Evolutionary conservation across 2,888 invertebrate species (phyloP).

Genomic region (Pandemis heparana): DNA sequence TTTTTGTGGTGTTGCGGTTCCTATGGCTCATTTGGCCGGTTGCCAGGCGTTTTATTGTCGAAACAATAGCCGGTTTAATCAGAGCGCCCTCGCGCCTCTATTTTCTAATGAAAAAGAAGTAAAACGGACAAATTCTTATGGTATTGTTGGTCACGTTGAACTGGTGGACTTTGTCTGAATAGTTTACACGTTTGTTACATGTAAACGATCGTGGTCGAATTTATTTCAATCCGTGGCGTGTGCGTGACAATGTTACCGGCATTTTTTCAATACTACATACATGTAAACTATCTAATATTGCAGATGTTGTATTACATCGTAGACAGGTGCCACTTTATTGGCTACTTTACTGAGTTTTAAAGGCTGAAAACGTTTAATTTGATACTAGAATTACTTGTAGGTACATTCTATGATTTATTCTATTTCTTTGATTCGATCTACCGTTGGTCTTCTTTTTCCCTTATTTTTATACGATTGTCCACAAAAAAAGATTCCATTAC

Average conservation of each 20-base stretch:
- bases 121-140: constrained; percentile 42
- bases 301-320: too few species aligned
- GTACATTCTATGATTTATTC: too few species aligned
- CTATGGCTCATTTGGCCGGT: constrained; percentile 52
- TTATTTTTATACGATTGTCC: too few species aligned
- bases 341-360: too few species aligned
- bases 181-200: constrained; percentile 10
- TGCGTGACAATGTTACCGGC: background rate
- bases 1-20: constrained; percentile 51
- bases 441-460: too few species aligned
- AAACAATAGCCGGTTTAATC: constrained; percentile 47
- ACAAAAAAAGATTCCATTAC: too few species aligned
- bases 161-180: constrained; percentile 42
- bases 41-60: constrained; percentile 52
- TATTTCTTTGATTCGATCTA: too few species aligned
- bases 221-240: background rate
- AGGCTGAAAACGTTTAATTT: too few species aligned
- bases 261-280: too few species aligned
- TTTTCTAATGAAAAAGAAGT: constrained; percentile 43
- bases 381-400: too few species aligned
- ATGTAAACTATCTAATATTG: too few species aligned
- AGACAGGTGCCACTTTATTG: too few species aligned
- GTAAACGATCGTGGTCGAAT: background rate
- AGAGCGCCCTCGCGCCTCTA: constrained; percentile 48
- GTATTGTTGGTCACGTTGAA: constrained; percentile 47